These are phyloP conservation scores for Xiphophorus maculatus DNA, from an alignment of 2,113 vertebrate genomes.

Conservation along the genomic window DNA sequence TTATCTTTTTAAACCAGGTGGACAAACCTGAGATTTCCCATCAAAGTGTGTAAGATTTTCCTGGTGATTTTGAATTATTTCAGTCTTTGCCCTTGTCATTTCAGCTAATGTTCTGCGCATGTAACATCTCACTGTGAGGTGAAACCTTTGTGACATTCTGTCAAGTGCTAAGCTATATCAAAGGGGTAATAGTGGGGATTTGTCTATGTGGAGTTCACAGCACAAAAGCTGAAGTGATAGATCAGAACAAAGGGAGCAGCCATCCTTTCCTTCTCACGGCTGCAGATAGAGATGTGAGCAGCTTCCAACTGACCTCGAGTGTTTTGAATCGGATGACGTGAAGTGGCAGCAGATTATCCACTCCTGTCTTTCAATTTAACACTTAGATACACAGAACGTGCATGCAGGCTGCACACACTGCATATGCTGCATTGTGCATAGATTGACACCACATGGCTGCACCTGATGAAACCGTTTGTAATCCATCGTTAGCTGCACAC, in stretches of 20 bases:
- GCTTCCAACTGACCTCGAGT: slow-evolving; percentile 41
- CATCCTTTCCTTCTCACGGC: slow-evolving; percentile 22
- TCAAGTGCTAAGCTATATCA: slow-evolving; percentile 24
- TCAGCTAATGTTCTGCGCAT: slow-evolving; percentile 12
- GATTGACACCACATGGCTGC: slow-evolving; percentile 8
- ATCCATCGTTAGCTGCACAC: slow-evolving; percentile 9
- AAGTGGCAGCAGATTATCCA: slow-evolving; percentile 27
- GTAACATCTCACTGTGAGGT: slow-evolving; percentile 18
- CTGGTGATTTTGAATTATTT: background rate
- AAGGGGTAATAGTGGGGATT: slow-evolving; percentile 38
- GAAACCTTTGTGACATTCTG: slow-evolving; percentile 32
- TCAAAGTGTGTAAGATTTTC: too few relatives aligned
- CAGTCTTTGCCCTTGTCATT: background rate
- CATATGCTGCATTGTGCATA: background rate
- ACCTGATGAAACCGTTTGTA: slow-evolving; percentile 59
- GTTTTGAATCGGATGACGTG: slow-evolving; percentile 48
- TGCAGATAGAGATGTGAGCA: slow-evolving; percentile 36
- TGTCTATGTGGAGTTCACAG: slow-evolving; percentile 34
- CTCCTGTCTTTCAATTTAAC: slow-evolving; percentile 8
- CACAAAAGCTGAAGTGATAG: slow-evolving; percentile 34
- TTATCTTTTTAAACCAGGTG: too few relatives aligned
- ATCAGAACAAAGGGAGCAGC: slow-evolving; percentile 25
- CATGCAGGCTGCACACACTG: background rate
- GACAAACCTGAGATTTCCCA: background rate
- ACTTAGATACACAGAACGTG: slow-evolving; percentile 2